These are phyloP conservation scores for Pogonocichla stellata DNA, from an alignment of 2,113 vertebrate genomes.

Conservation along the genomic window DNA sequence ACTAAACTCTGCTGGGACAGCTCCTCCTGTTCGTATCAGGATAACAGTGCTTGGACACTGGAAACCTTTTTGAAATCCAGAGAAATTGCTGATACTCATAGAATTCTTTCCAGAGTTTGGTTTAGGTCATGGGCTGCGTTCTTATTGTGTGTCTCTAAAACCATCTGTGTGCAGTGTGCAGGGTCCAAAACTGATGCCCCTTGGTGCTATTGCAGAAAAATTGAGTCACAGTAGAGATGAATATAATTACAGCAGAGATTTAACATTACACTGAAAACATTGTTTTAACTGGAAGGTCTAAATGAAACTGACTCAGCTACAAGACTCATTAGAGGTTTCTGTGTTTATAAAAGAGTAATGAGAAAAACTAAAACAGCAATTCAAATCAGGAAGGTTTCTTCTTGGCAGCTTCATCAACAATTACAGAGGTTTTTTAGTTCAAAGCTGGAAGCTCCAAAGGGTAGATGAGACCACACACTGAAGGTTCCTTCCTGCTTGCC, in stretches of 20 bases:
- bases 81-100: background rate
- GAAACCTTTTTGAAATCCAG: background rate
- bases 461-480: background rate
- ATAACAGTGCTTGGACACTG: background rate
- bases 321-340: background rate
- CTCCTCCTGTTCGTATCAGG: background rate
- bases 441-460: background rate
- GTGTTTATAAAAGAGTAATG: background rate
- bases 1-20: background rate
- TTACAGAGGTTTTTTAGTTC: background rate
- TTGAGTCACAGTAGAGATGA: background rate
- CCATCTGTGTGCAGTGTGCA: accelerated
- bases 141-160: background rate
- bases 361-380: background rate
- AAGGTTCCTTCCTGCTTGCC: background rate
- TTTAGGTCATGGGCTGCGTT: background rate
- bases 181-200: background rate
- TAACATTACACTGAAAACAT: background rate
- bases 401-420: background rate
- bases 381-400: background rate
- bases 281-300: background rate
- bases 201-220: background rate
- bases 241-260: background rate
- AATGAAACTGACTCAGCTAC: background rate
- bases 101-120: background rate